Conservation (phyloP, 2,888 invertebrate species). For the Melanotus villosus region DNA sequence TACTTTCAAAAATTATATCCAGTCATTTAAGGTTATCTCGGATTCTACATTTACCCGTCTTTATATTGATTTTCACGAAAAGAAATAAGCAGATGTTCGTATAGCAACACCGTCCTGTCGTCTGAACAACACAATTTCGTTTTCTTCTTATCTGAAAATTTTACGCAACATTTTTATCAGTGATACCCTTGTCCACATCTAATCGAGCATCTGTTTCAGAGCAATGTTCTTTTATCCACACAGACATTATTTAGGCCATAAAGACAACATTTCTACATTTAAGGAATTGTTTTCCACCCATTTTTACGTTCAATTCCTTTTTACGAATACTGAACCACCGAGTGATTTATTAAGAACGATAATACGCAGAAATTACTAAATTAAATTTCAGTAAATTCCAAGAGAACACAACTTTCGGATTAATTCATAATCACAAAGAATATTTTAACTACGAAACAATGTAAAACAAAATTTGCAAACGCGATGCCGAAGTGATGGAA, state of each 20-base stretch:
- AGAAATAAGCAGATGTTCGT: conserved; percentile 23
- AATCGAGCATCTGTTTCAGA: conserved; percentile 1
- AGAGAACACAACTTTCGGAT: too few species aligned
- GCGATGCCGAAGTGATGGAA: too few species aligned
- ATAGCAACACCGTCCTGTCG: not conserved
- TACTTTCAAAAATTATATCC: too few species aligned
- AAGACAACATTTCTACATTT: not conserved
- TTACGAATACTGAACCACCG: too few species aligned
- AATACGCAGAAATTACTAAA: too few species aligned
- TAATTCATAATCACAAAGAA: too few species aligned
- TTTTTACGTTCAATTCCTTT: too few species aligned
- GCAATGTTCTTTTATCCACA: not conserved
- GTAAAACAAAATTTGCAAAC: too few species aligned
- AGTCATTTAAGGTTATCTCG: not conserved
- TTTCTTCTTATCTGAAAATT: conserved; percentile 22
- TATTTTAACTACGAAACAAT: too few species aligned
- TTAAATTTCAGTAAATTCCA: too few species aligned
- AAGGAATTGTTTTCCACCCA: too few species aligned
- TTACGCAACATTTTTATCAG: conserved; percentile 11
- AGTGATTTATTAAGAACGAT: too few species aligned
- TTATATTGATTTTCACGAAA: conserved; percentile 18
- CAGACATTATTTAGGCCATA: not conserved
- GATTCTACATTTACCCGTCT: conserved; percentile 2
- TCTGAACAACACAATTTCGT: conserved; percentile 21
- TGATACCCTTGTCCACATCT: not conserved